Conservation (phyloP, 2,113 vertebrate genomes). For the Peromyscus leucopus region DNA sequence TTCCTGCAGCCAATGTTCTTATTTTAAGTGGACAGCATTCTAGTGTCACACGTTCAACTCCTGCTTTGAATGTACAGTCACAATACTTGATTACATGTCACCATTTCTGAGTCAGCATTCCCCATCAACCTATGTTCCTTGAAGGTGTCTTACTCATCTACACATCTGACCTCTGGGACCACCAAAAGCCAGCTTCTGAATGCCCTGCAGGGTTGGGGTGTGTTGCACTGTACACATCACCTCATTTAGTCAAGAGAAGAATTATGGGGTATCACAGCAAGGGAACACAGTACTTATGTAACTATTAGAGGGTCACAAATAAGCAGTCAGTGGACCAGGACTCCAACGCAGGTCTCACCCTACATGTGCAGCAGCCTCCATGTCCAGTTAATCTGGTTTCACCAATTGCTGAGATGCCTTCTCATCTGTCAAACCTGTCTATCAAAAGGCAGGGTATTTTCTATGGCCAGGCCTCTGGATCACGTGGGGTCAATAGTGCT, state of each 20-base stretch:
- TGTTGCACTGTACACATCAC: too few relatives aligned
- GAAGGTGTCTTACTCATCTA: background rate
- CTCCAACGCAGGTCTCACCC: background rate
- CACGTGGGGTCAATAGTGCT: background rate
- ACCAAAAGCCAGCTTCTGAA: background rate
- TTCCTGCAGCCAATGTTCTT: background rate
- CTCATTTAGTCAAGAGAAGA: background rate
- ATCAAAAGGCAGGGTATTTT: background rate
- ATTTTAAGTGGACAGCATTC: background rate
- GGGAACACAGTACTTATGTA: background rate
- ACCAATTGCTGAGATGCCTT: background rate
- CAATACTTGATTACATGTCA: background rate
- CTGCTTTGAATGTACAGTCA: background rate
- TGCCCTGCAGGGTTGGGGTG: background rate
- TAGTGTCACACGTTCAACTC: background rate
- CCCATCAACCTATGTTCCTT: background rate
- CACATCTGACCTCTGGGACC: background rate
- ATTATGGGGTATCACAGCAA: background rate
- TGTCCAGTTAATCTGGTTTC: background rate
- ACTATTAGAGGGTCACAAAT: background rate
- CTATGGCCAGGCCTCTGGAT: background rate
- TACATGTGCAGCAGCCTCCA: background rate
- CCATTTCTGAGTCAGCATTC: background rate
- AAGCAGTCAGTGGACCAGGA: background rate
- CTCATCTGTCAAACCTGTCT: background rate